These are phyloP conservation scores for Malacosoma neustria DNA, from an alignment of 2,888 invertebrate genomes.

Conservation along the genomic window DNA sequence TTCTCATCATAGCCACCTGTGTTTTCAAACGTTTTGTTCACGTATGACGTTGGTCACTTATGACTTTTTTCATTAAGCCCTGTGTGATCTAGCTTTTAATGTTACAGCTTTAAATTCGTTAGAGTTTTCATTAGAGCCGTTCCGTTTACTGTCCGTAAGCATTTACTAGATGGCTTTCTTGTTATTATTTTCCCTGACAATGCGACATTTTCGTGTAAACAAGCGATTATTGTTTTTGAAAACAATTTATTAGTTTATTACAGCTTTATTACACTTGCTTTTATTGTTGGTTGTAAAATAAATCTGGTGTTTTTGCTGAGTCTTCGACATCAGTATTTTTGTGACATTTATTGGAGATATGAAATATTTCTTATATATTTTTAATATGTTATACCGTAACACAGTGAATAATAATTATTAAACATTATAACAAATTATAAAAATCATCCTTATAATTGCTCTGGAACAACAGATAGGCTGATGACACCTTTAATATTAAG, in stretches of 20 bases:
- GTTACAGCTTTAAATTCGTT: conserved; percentile 34
- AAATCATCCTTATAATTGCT: no score
- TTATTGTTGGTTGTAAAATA: not conserved
- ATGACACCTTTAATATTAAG: no score
- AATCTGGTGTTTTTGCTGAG: not conserved
- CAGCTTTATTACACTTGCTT: not conserved
- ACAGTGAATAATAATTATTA: no score
- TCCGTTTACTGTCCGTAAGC: conserved; percentile 40
- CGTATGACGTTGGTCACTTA: conserved; percentile 27
- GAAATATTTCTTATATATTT: no score
- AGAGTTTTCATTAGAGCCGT: conserved; percentile 48
- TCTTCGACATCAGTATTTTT: no score
- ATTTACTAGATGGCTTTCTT: conserved; percentile 36
- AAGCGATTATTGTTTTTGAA: conserved; percentile 9
- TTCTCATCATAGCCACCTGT: no score
- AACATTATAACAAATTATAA: no score
- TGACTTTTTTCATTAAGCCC: conserved; percentile 54
- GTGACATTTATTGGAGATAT: no score
- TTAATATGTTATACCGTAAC: no score
- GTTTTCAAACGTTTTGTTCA: conserved; percentile 5
- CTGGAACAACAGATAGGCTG: no score
- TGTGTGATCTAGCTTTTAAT: conserved; percentile 36
- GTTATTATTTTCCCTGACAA: conserved; percentile 25
- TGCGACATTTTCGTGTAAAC: not conserved
- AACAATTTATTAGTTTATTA: conserved; percentile 7